Conservation (phyloP, 2,797 vertebrate genomes). For the Tokudaia tokunoshimensis region DNA sequence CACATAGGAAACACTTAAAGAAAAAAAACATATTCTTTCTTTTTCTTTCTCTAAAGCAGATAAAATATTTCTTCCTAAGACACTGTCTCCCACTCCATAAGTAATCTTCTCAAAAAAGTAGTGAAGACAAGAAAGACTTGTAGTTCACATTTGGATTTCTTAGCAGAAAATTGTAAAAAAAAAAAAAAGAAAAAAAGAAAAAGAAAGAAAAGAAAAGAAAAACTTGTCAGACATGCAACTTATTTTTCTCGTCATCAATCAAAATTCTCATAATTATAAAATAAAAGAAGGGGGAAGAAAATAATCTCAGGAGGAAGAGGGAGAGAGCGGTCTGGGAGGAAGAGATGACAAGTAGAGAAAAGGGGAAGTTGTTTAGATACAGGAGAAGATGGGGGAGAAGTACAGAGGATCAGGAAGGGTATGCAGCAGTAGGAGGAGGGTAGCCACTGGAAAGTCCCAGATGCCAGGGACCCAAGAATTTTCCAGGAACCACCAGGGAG, state of each 20-base stretch:
- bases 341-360: too few relatives aligned
- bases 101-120: not conserved
- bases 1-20: not conserved
- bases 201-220: too few relatives aligned
- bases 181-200: too few relatives aligned
- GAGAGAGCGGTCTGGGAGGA: too few relatives aligned
- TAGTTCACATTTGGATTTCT: not conserved
- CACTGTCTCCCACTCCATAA: not conserved
- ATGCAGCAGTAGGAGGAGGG: too few relatives aligned
- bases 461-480: too few relatives aligned
- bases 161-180: not conserved
- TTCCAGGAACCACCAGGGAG: too few relatives aligned
- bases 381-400: too few relatives aligned
- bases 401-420: too few relatives aligned
- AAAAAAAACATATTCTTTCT: not conserved
- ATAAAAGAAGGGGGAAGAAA: not conserved
- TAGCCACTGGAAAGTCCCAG: too few relatives aligned
- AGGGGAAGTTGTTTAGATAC: too few relatives aligned
- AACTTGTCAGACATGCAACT: not conserved
- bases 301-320: too few relatives aligned
- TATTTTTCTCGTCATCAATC: not conserved
- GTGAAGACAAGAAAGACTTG: not conserved
- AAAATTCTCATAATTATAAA: not conserved
- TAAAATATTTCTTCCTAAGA: not conserved
- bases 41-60: constrained; percentile 33